phyloP scores from a whole-genome alignment of 2,113 vertebrate genomes.

The Cyprinodon tularosa region DNA sequence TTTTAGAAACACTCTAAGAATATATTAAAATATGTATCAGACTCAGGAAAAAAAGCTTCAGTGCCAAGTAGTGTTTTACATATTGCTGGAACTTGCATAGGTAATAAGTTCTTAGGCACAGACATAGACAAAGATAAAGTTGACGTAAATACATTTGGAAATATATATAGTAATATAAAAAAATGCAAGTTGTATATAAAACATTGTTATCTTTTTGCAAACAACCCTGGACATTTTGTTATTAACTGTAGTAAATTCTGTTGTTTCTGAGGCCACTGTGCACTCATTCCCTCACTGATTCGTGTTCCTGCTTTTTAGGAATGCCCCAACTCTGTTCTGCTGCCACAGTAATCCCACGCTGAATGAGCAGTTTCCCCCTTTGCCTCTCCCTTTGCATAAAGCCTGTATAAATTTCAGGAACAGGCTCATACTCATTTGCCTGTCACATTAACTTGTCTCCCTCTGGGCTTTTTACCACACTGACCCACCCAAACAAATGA shows the following conservation, averaged over 20 bases:
- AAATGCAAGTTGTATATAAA: too few relatives aligned
- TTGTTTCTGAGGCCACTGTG: constrained; percentile 11
- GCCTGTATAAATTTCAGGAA: constrained; percentile 62
- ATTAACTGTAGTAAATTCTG: background rate
- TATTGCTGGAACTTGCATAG: too few relatives aligned
- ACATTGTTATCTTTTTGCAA: background rate
- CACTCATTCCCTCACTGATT: constrained; percentile 18
- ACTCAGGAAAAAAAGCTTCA: too few relatives aligned
- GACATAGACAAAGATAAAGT: too few relatives aligned
- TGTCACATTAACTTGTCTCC: constrained; percentile 65
- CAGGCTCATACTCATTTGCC: constrained; percentile 54
- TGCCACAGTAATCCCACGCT: constrained; percentile 28
- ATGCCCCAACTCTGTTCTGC: constrained; percentile 22
- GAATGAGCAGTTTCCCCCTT: constrained; percentile 49
- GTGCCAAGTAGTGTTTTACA: too few relatives aligned
- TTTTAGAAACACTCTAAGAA: background rate
- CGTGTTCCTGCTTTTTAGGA: constrained; percentile 25
- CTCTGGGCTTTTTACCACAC: constrained; percentile 44
- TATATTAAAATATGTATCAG: background rate
- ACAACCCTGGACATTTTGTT: background rate
- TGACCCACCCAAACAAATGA: constrained; percentile 66
- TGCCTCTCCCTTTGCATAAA: constrained; percentile 52
- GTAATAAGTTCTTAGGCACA: too few relatives aligned
- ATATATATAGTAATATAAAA: too few relatives aligned
- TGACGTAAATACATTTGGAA: too few relatives aligned